Percentiles rank a stretch among this genome's conserved stretches.
These are phyloP conservation scores for Apodemus speciosus DNA, from an alignment of 2,113 vertebrate genomes.

Conservation along the genomic window DNA sequence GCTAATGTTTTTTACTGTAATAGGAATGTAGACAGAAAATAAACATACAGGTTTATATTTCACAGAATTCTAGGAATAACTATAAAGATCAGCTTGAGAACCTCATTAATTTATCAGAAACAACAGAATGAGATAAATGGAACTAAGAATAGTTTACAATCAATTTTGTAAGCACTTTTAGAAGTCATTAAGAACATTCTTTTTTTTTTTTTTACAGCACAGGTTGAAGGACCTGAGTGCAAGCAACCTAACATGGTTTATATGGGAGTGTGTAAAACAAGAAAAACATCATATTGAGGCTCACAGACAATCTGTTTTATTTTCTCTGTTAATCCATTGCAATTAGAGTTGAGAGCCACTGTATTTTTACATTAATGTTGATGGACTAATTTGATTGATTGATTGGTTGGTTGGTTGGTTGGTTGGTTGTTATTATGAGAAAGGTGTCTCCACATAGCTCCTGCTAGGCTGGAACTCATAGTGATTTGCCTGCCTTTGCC, in stretches of 20 bases:
- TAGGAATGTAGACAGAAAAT: not conserved
- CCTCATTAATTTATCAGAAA: not conserved
- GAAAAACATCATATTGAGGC: not conserved
- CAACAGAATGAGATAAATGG: not conserved
- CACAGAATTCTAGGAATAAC: slow-evolving; percentile 13
- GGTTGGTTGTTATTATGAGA: not conserved
- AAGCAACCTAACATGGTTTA: not conserved
- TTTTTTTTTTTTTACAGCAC: not conserved
- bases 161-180: not conserved
- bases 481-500: not conserved
- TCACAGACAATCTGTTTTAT: not conserved
- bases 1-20: not conserved
- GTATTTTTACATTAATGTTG: not conserved
- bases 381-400: slow-evolving; percentile 48
- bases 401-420: no score
- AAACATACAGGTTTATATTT: not conserved
- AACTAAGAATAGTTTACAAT: not conserved
- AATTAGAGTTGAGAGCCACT: slow-evolving; percentile 52
- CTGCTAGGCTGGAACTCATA: not conserved
- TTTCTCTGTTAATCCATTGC: not conserved
- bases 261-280: not conserved
- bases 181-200: not conserved
- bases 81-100: not conserved
- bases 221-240: not conserved
- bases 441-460: no score